Evolutionary conservation across 2,113 vertebrate genomes (phyloP).

Genomic region (Ellobius talpinus): DNA sequence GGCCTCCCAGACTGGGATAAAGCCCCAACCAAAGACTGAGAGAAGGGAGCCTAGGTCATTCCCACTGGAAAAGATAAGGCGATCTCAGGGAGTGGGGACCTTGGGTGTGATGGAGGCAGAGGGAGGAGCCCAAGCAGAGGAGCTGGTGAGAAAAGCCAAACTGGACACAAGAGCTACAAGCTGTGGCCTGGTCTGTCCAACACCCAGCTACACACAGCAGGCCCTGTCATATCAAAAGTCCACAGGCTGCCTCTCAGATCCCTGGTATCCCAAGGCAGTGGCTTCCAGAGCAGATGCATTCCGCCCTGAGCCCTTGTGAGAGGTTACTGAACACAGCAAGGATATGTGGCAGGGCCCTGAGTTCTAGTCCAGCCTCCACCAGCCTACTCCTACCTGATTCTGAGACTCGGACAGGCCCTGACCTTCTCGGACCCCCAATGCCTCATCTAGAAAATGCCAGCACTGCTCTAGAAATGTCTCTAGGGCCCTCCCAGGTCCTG

Average conservation of each 20-base stretch:
- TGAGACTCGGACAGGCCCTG: not conserved
- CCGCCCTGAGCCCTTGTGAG: not conserved
- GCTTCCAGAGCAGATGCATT: constrained; percentile 19
- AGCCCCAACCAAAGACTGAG: not conserved
- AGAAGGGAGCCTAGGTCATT: not conserved
- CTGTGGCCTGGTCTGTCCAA: not conserved
- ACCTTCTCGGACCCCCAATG: not conserved
- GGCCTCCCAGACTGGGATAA: constrained; percentile 33
- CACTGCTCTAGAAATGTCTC: not conserved
- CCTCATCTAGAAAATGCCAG: constrained; percentile 20
- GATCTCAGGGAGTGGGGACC: constrained; percentile 6
- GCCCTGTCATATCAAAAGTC: constrained; percentile 33
- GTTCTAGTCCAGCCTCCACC: not conserved
- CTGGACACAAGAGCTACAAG: not conserved
- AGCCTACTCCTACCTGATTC: not conserved
- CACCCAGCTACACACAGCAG: constrained; percentile 33
- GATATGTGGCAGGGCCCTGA: not conserved
- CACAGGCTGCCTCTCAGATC: constrained; percentile 20
- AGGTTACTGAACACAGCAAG: not conserved
- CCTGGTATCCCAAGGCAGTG: not conserved
- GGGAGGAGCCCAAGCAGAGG: constrained; percentile 21
- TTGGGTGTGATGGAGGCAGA: not conserved
- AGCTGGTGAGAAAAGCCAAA: constrained; percentile 5
- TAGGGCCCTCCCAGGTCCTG: not conserved
- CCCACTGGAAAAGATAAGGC: constrained; percentile 57